These are phyloP conservation scores for Pogonomyrmex californicus DNA, from an alignment of 1,140 invertebrate genomes.

Conservation along the genomic window DNA sequence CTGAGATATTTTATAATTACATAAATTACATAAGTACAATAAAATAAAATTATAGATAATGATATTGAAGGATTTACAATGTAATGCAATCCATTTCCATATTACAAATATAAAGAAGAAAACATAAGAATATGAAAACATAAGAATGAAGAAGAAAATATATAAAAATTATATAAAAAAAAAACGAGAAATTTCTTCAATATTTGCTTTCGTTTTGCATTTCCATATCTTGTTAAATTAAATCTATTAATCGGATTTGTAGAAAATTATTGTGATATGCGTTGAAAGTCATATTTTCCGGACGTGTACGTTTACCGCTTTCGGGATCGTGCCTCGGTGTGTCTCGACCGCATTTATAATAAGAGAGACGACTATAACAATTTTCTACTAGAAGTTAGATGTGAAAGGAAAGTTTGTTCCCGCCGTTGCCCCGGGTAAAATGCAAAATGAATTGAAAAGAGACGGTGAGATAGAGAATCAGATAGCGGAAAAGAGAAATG, in stretches of 20 bases:
- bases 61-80: not conserved
- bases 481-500: constrained; percentile 22
- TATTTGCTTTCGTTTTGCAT: constrained; percentile 17
- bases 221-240: not conserved
- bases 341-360: not conserved
- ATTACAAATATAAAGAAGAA: not conserved
- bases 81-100: constrained; percentile 7
- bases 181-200: not conserved
- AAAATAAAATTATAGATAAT: constrained; percentile 12
- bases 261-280: not conserved
- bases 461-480: not conserved
- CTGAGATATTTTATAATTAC: not conserved
- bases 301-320: not conserved
- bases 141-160: not conserved
- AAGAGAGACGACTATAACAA: constrained; percentile 15
- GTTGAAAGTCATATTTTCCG: not conserved
- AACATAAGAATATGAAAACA: no score
- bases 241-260: not conserved
- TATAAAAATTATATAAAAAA: no score
- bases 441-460: constrained; percentile 45
- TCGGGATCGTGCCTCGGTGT: not conserved
- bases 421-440: constrained; percentile 17
- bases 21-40: not conserved
- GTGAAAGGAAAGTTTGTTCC: constrained; percentile 46
- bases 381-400: constrained; percentile 34